Evolutionary conservation across 2,888 invertebrate genomes (phyloP).

Genomic region (Andricus quercusramuli): DNA sequence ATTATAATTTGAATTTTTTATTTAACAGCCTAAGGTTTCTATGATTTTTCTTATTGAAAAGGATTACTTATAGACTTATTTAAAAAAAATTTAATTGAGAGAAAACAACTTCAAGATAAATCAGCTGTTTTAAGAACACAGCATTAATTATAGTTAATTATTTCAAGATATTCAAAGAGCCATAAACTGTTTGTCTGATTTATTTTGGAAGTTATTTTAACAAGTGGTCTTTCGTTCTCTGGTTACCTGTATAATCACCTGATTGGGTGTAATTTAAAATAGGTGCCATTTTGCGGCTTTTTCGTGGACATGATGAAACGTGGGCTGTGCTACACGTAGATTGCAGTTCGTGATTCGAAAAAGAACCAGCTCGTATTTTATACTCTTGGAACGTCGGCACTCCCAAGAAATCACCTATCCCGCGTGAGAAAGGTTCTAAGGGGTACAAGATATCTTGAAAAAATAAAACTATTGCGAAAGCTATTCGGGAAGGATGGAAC

Average conservation of each 20-base stretch:
- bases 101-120: too few species aligned
- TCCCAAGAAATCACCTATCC: constrained; percentile 59
- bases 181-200: constrained; percentile 3
- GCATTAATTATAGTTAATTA: too few species aligned
- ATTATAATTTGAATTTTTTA: too few species aligned
- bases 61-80: too few species aligned
- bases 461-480: constrained; percentile 16
- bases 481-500: background rate
- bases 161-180: background rate
- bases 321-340: constrained; percentile 54
- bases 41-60: too few species aligned
- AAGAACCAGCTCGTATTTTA: constrained; percentile 69
- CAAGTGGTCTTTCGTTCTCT: background rate
- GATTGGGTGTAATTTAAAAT: constrained; percentile 16
- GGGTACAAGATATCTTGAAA: constrained; percentile 17
- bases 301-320: background rate
- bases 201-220: background rate
- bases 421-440: constrained; percentile 60
- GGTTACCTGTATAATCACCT: constrained; percentile 10
- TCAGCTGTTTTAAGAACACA: too few species aligned
- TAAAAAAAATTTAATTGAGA: too few species aligned
- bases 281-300: constrained; percentile 33
- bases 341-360: constrained; percentile 65
- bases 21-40: too few species aligned
- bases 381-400: constrained; percentile 61